Base-by-base conservation (phyloP, 1,140 invertebrate species). In the Metaphire vulgaris region DNA sequence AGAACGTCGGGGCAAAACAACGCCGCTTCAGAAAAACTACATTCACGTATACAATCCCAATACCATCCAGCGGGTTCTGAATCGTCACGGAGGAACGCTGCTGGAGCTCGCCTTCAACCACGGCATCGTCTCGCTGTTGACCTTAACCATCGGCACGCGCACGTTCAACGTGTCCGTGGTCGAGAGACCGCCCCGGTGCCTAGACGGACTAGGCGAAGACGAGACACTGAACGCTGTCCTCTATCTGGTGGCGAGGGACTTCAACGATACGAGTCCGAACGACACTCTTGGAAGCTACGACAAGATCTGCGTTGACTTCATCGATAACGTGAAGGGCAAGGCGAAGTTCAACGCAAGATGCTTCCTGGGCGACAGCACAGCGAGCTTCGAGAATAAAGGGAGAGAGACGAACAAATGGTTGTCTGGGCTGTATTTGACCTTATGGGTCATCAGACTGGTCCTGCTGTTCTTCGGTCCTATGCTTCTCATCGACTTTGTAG, bases 91-190 rank as follows among this genome's bases (percentile, higher is more conserved):
- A 1, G 80, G 82, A 33, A 85, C 84, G 2, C 72, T 85, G 29
- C 79, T 85, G 15, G 83, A 82, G 76, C 74, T 85, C 33, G 82
- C 83, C 0, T 85, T 85, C 72, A 81, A 85, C 75, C 84, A 84
- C 76, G 83, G 84, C 72, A 80, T 85, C 15, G 71, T 85, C n/a
- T 85, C 83, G 16, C 80, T 85, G 79, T 81, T 81, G 34, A 84
- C 84, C 28, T 82, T 33, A 21, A 78, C 77, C n/a, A 70, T 78
- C 29, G 77, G 77, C 21, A 72, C 69, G 1, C 66, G 26, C 31
- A 68, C 70, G 12, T 72, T 81, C 0, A 64, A 79, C 0, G 77
- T 85, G 1, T 68, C 73, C 12, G 67, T 85, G 2, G 33, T 67
- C 30, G 83, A 85, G 75, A 64, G 30, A 15, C 83, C 83, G 0